phyloP scores from a whole-genome alignment of 2,888 invertebrate species.

The Philhelius pedissequus region DNA sequence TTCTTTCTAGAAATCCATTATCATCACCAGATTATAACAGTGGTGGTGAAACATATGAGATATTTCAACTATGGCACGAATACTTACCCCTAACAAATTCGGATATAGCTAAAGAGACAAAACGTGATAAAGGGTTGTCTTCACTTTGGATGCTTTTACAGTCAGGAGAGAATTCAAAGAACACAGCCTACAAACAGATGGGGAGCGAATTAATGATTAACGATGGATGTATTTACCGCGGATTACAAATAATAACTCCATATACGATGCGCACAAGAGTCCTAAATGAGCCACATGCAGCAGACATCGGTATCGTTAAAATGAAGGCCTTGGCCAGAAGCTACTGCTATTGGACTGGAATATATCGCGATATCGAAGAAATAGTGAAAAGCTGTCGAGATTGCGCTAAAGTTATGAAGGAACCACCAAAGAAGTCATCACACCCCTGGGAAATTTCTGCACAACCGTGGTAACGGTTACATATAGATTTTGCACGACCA shows the following conservation, averaged over 20 bases:
- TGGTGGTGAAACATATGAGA: too few species aligned
- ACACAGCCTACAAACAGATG: too few species aligned
- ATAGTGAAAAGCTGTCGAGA: background rate
- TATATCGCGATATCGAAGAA: background rate
- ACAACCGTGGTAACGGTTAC: background rate
- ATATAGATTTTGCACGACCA: slow-evolving; percentile 23
- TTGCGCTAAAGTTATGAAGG: background rate
- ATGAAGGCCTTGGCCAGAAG: slow-evolving; percentile 21
- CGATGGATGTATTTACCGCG: slow-evolving; percentile 12
- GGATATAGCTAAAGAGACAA: slow-evolving; percentile 7
- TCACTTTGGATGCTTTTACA: too few species aligned
- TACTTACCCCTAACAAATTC: slow-evolving; percentile 17
- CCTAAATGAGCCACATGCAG: background rate
- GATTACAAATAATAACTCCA: background rate
- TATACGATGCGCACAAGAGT: background rate
- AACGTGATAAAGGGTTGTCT: slow-evolving; percentile 4
- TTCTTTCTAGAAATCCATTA: slow-evolving; percentile 16
- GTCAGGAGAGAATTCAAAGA: too few species aligned
- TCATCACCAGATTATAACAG: background rate
- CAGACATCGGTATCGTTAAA: slow-evolving; percentile 1
- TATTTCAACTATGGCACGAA: slow-evolving; percentile 19
- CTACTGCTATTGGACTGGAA: slow-evolving; percentile 13
- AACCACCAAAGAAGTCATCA: background rate
- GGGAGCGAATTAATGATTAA: slow-evolving; percentile 15
- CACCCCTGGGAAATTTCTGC: background rate